Base-by-base conservation (phyloP, 2,113 vertebrate genomes). In the Camelus bactrianus region DNA sequence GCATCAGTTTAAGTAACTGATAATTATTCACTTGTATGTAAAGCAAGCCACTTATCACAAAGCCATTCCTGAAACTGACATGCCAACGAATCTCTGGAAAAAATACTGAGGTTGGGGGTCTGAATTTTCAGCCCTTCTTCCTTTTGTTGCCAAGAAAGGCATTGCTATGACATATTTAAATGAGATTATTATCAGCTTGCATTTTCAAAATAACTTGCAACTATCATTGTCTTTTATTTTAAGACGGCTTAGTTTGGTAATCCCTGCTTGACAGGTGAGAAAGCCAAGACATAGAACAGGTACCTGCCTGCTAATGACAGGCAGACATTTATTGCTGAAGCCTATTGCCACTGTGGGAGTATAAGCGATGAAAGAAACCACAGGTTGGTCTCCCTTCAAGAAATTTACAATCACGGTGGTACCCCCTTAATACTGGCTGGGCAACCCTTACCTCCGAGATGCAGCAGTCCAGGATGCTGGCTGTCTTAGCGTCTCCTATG, bases 231-330 rank as follows among this genome's bases (percentile, higher is more conserved):
- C 38, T 88, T 77, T 30, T 75, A 46, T 69, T 94, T 76, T 88
- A 48, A 77, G 76, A 48, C 30, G 76, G 32, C 38, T 76, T 69
- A 84, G 32, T n/a, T 85, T 93, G 85, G 56, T 73, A 94, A 90
- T 50, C 38, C n/a, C 60, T 67, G 32, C 26, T 89, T 56, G 35
- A 58, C 17, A 50, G 62, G 19, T 83, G 56, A 85, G 48, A 67
- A 72, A 89, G 32, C 13, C 50, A 82, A 54, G 54, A 52, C 54
- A 46, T 13, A 62, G 50, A 87, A 16, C 26, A 77, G 46, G 13
- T 42, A 58, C 56, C 83, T 30, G 42, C 32, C 13, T 94, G 46
- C 22, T 48, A 67, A 87, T n/a, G 32, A 73, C 73, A 52, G 54
- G 22, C 52, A 62, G 88, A 67, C 22, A 1, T 75, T 73, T 69